A percentile compares a stretch with the other conserved stretches of the same genome.
Evolutionary conservation across 1,140 invertebrate species (phyloP).

Genomic region (Mercenaria mercenaria): DNA sequence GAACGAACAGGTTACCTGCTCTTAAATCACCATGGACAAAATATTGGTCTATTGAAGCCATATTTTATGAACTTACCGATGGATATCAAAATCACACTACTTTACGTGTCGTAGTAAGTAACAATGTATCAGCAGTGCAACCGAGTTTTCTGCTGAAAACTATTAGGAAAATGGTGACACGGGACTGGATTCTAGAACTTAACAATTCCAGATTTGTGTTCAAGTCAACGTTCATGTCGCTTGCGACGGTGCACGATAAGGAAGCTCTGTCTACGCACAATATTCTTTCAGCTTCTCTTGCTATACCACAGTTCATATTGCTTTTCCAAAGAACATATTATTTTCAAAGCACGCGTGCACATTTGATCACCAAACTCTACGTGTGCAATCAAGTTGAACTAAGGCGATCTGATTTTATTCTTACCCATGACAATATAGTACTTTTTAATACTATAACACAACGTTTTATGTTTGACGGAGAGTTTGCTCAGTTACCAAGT

Average conservation of each 20-base stretch:
- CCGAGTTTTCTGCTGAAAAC: neutral
- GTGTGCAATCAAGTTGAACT: neutral
- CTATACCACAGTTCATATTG: neutral
- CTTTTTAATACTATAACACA: neutral
- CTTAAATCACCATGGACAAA: neutral
- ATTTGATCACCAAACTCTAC: neutral
- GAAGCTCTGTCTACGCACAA: neutral
- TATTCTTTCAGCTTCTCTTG: neutral
- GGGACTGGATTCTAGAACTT: neutral
- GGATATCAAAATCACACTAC: neutral
- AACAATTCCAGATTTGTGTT: neutral
- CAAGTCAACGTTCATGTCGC: neutral
- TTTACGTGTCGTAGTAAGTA: neutral
- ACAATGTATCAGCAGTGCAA: neutral
- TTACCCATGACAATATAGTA: neutral
- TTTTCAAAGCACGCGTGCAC: neutral
- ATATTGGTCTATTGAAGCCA: neutral
- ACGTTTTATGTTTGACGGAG: neutral
- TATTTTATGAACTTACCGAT: neutral
- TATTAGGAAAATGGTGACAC: neutral
- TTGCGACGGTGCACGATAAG: neutral
- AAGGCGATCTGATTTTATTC: neutral
- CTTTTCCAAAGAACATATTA: neutral
- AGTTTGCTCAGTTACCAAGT: neutral
- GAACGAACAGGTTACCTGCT: neutral